phyloP scores from a whole-genome alignment of 2,797 vertebrate genomes.

The Propithecus perrieri region DNA sequence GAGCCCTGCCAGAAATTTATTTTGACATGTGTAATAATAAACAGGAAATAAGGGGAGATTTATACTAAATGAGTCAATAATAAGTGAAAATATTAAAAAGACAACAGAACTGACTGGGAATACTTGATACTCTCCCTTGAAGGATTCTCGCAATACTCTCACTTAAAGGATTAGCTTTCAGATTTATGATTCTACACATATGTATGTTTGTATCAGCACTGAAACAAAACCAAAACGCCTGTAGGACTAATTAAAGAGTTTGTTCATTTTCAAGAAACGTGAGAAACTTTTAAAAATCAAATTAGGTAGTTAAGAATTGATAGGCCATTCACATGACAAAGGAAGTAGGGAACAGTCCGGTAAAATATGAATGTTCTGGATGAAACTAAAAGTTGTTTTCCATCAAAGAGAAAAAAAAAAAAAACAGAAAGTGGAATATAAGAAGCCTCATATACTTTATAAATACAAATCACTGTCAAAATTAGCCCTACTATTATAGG shows the following conservation, averaged over 20 bases:
- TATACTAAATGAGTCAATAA: not conserved
- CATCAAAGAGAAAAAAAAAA: constrained; percentile 41
- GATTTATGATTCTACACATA: constrained; percentile 9
- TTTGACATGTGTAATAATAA: not conserved
- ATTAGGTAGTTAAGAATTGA: not conserved
- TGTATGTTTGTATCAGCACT: not conserved
- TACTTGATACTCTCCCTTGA: not conserved
- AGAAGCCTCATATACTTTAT: constrained; percentile 35
- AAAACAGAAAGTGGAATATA: not conserved
- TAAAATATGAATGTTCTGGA: constrained; percentile 46
- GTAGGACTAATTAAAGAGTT: not conserved
- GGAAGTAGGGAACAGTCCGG: not conserved
- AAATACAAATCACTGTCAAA: constrained; percentile 60
- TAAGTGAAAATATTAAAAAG: not conserved
- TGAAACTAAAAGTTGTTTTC: constrained; percentile 41
- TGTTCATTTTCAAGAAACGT: not conserved
- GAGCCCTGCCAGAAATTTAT: not conserved
- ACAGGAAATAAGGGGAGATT: not conserved
- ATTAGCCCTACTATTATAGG: constrained; percentile 13
- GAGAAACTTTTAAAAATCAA: not conserved
- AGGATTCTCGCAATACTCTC: not conserved
- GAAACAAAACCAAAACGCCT: not conserved
- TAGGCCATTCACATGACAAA: not conserved
- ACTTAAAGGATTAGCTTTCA: not conserved
- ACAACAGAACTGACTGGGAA: not conserved